Evolutionary conservation across 2,888 invertebrate genomes (phyloP).

Genomic region (Siphonodentalium dalli): DNA sequence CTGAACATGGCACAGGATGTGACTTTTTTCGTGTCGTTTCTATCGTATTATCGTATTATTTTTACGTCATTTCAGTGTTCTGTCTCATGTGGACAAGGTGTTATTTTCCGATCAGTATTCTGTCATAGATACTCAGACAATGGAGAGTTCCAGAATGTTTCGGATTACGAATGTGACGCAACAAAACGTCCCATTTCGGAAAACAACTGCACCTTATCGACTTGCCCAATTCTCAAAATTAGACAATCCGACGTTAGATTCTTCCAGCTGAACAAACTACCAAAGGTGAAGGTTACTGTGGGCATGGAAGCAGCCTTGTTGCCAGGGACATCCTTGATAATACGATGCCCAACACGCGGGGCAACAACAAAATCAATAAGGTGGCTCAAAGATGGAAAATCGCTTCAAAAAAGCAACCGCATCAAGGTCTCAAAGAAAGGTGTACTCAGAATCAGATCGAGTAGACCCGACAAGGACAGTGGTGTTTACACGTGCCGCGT

Average conservation of each 20-base stretch:
- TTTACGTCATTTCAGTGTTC: slow-evolving; percentile 77
- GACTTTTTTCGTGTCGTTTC: slow-evolving; percentile 6
- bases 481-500: slow-evolving; percentile 54
- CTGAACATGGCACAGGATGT: too few relatives aligned
- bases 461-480: slow-evolving; percentile 41
- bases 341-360: slow-evolving; percentile 52
- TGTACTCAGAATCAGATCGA: slow-evolving; percentile 41
- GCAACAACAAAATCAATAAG: slow-evolving; percentile 44
- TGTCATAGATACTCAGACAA: slow-evolving; percentile 68
- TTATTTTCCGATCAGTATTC: slow-evolving; percentile 82
- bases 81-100: slow-evolving; percentile 86
- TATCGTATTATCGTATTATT: slow-evolving; percentile 10
- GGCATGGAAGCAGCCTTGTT: slow-evolving; percentile 51
- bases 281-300: slow-evolving; percentile 42
- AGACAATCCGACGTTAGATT: slow-evolving; percentile 42
- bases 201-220: slow-evolving; percentile 37
- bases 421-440: slow-evolving; percentile 38
- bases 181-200: slow-evolving; percentile 37
- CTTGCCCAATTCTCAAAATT: slow-evolving; percentile 44
- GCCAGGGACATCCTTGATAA: slow-evolving; percentile 49
- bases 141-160: slow-evolving; percentile 37
- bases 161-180: slow-evolving; percentile 36
- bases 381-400: slow-evolving; percentile 49
- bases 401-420: slow-evolving; percentile 31
- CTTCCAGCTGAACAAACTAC: slow-evolving; percentile 48